A percentile compares a stretch with the other conserved stretches of the same genome.
phyloP scores from a whole-genome alignment of 2,888 invertebrate genomes.

The Chrysodeixis includens region DNA sequence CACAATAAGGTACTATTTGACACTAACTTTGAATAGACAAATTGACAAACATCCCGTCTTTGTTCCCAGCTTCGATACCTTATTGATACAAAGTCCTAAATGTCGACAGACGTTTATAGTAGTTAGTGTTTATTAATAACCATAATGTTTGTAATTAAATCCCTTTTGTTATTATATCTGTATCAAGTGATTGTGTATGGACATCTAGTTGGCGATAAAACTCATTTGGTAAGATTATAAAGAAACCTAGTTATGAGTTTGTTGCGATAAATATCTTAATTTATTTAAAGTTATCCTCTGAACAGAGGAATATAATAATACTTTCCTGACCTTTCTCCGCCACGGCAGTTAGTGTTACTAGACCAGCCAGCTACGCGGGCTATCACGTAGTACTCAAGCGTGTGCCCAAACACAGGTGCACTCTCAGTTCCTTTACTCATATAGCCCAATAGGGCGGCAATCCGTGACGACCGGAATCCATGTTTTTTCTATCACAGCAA shows the following conservation, averaged over 20 bases:
- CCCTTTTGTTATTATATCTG: slow-evolving; percentile 41
- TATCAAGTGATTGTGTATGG: slow-evolving; percentile 52
- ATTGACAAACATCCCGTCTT: slow-evolving; percentile 56
- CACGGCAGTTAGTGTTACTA: no score
- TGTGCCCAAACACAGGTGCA: no score
- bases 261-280: no score
- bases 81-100: slow-evolving; percentile 13
- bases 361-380: no score
- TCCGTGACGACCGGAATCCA: no score
- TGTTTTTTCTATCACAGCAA: no score
- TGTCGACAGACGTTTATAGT: slow-evolving; percentile 26
- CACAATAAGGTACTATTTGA: slow-evolving; percentile 26
- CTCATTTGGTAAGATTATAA: slow-evolving; percentile 70
- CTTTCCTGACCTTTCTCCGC: no score
- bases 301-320: no score
- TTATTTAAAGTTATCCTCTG: no score
- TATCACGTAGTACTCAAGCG: no score
- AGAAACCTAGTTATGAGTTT: not conserved
- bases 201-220: slow-evolving; percentile 75
- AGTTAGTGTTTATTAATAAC: slow-evolving; percentile 25
- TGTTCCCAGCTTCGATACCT: slow-evolving; percentile 33
- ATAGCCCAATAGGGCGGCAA: no score
- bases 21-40: not conserved
- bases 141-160: slow-evolving; percentile 50
- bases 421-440: no score